Base-by-base conservation (phyloP, 2,888 invertebrate genomes). In the Serrognathus titanus region DNA sequence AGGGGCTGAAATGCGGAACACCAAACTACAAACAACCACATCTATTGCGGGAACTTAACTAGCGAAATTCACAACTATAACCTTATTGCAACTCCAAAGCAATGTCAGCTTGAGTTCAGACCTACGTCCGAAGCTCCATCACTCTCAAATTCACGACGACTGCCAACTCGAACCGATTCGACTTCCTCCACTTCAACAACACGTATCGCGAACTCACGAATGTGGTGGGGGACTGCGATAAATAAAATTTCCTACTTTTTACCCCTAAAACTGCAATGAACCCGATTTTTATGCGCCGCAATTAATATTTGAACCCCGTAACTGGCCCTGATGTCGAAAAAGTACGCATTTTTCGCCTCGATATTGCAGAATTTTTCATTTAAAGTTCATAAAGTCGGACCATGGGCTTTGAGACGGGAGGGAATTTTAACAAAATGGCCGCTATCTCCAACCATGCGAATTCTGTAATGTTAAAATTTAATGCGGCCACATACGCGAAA, bases 371-470 rank as follows among this genome's bases (percentile, higher is more conserved):
- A 73, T 66, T 57, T 40, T 55, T 43, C 49, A 50, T 48, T 48
- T 41, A 61, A 72, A 75, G 55, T 55, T 55, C 59, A 50, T 64
- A 67, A 73, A 72, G 75, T 75, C 75, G 74, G 71, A 66, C 69
- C 61, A 68, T 58, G 66, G 64, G 66, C 62, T 57, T 68, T 62
- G 68, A 61, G 70, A 69, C 65, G 67, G 63, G 66, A 66, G 69
- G 70, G 71, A 66, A 65, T 63, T 63, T 63, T 63, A 70, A 55
- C 72, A 76, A 75, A 74, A 75, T 75, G 75, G 75, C 74, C 69
- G 73, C 73, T 68, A 66, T 68, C 68, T 62, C 64, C 62, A 48
- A 55, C 50, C 43, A 50, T 45, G 55, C 55, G 45, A 55, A 55
- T 55, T 45, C 46, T 24, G 24, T 11, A 37, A 50, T n/a, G 20